Evolutionary conservation across 2,797 vertebrate genomes (phyloP).

Genomic region (Picus viridis): DNA sequence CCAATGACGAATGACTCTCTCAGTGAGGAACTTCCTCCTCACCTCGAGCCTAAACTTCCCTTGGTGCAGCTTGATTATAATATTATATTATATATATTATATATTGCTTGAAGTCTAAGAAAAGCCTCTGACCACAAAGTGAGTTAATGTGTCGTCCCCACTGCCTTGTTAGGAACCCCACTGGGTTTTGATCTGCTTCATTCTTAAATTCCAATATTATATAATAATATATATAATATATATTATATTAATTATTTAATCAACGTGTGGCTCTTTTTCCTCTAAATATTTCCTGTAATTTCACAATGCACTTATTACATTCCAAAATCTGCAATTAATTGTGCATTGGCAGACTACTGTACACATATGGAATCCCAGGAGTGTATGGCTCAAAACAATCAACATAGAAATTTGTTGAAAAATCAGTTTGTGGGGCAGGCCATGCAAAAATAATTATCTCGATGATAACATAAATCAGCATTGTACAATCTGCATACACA

Average conservation of each 20-base stretch:
- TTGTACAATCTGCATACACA: neutral
- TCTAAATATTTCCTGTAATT: neutral
- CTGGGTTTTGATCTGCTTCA: neutral
- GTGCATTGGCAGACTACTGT: neutral
- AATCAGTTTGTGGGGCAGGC: neutral
- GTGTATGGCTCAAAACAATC: neutral
- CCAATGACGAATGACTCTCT: too few relatives aligned
- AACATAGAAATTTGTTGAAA: neutral
- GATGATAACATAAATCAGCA: neutral
- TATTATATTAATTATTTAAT: too few relatives aligned
- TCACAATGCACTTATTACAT: neutral
- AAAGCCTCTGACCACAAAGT: neutral
- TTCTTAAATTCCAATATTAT: neutral
- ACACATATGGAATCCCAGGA: neutral
- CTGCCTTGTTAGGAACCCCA: fast-evolving
- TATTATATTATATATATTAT: too few relatives aligned
- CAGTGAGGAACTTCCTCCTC: too few relatives aligned
- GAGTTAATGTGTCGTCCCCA: neutral
- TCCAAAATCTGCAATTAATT: neutral
- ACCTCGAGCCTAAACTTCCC: too few relatives aligned
- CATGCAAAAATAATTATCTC: neutral
- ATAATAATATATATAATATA: neutral
- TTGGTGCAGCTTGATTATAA: too few relatives aligned
- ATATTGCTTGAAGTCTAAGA: neutral
- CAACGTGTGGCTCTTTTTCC: neutral